Conservation (phyloP, 1,140 invertebrate species). For the Anastrepha ludens region DNA sequence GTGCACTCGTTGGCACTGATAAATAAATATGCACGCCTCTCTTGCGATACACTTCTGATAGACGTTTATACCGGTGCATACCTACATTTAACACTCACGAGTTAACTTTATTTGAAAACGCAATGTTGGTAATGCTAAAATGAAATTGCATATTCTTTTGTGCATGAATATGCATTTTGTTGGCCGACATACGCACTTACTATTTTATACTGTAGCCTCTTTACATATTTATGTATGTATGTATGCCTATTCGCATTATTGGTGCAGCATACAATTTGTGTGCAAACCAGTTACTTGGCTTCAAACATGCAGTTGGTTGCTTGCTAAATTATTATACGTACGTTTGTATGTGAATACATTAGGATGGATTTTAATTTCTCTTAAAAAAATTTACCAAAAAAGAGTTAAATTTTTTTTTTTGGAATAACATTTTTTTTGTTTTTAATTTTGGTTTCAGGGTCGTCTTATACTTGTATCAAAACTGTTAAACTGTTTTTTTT, state of each 20-base stretch:
- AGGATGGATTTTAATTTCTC: too few relatives aligned
- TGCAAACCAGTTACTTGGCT: constrained; percentile 30
- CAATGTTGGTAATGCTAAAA: constrained; percentile 7
- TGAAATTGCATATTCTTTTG: constrained; percentile 11
- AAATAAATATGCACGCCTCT: constrained; percentile 16
- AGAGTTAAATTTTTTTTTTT: too few relatives aligned
- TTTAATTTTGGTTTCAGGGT: too few relatives aligned
- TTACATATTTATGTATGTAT: neutral
- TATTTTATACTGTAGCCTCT: neutral
- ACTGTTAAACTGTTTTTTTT: too few relatives aligned
- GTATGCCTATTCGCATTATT: neutral
- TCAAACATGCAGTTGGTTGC: neutral
- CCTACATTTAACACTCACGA: constrained; percentile 17
- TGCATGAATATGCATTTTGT: neutral
- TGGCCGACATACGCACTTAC: neutral
- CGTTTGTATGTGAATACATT: too few relatives aligned
- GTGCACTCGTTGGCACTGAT: constrained; percentile 1
- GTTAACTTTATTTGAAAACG: constrained; percentile 23
- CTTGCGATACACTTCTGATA: neutral
- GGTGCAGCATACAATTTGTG: neutral
- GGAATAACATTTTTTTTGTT: too few relatives aligned
- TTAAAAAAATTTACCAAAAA: too few relatives aligned
- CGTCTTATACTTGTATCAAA: too few relatives aligned
- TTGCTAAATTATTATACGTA: neutral
- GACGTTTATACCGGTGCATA: constrained; percentile 15